phyloP scores from a whole-genome alignment of 2,888 invertebrate species.

The Phragmatobia fuliginosa region DNA sequence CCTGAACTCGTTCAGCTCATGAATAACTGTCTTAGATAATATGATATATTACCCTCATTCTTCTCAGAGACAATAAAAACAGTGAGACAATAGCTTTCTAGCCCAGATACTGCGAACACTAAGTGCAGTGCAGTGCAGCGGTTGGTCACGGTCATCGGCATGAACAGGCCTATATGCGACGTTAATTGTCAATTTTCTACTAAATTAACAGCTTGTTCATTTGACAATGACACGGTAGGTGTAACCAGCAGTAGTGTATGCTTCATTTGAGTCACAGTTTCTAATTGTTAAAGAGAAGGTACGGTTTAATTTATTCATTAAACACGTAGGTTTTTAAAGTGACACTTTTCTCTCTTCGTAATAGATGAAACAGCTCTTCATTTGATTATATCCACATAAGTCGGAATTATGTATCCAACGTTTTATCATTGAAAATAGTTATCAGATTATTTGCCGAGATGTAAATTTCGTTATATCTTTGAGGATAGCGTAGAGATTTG shows the following conservation, averaged over 20 bases:
- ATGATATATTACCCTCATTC: conserved; percentile 22
- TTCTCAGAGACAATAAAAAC: conserved; percentile 19
- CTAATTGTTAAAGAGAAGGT: background rate
- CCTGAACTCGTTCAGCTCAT: background rate
- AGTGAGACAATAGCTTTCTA: conserved; percentile 48
- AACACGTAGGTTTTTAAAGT: background rate
- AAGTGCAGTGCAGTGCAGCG: conserved; percentile 37
- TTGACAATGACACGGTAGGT: background rate
- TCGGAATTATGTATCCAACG: no score
- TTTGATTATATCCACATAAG: no score
- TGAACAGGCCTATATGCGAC: conserved; percentile 33
- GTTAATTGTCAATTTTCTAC: conserved; percentile 56
- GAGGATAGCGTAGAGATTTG: no score
- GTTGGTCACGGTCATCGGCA: conserved; percentile 37
- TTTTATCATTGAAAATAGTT: no score
- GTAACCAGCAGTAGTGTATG: background rate
- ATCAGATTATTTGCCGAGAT: no score
- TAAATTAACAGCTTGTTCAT: conserved; percentile 13
- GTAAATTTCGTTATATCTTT: no score
- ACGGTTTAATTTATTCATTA: background rate
- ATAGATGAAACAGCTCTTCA: no score
- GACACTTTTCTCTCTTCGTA: background rate
- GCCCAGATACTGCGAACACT: conserved; percentile 42
- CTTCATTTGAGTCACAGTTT: background rate
- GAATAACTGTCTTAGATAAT: conserved; percentile 4